Evolutionary conservation across 53 echinoderm and acorn worm species (phyloP).

Genomic region (Paelopatides confundens): DNA sequence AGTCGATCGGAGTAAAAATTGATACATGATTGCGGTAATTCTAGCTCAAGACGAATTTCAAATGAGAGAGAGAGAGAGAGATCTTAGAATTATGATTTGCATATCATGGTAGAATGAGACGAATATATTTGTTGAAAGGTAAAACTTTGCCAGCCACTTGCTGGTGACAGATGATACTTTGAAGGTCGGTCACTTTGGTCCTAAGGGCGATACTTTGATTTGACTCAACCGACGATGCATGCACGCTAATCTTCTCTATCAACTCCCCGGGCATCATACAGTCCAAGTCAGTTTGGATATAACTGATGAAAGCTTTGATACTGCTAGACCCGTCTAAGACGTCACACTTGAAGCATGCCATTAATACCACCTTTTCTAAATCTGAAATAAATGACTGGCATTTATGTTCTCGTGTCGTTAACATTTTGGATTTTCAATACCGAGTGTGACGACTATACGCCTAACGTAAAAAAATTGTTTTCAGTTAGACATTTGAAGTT

Average conservation of each 20-base stretch:
- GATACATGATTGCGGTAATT: neutral
- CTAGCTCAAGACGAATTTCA: neutral
- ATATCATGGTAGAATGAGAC: neutral
- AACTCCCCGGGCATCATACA: constrained; percentile 13
- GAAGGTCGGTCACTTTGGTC: neutral
- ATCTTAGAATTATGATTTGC: constrained; percentile 3
- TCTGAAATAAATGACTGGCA: too few species aligned
- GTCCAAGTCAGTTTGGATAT: neutral
- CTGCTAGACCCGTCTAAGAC: neutral
- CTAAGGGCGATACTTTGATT: constrained; percentile 9
- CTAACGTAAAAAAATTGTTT: too few species aligned
- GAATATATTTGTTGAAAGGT: neutral
- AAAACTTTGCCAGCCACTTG: neutral
- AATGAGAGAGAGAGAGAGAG: neutral
- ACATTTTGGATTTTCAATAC: too few species aligned
- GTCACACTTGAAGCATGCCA: too few species aligned
- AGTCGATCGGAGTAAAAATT: neutral
- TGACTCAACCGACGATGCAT: neutral
- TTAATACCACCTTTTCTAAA: too few species aligned
- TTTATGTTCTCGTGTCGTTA: too few species aligned
- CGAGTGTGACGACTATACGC: too few species aligned
- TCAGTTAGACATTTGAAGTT: too few species aligned
- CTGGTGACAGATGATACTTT: neutral
- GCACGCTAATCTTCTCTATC: constrained; percentile 8
- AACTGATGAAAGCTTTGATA: constrained; percentile 35